Percentiles rank a stretch among this genome's conserved stretches.
Evolutionary conservation across 2,113 vertebrate genomes (phyloP).

Genomic region (Nematolebias whitei): DNA sequence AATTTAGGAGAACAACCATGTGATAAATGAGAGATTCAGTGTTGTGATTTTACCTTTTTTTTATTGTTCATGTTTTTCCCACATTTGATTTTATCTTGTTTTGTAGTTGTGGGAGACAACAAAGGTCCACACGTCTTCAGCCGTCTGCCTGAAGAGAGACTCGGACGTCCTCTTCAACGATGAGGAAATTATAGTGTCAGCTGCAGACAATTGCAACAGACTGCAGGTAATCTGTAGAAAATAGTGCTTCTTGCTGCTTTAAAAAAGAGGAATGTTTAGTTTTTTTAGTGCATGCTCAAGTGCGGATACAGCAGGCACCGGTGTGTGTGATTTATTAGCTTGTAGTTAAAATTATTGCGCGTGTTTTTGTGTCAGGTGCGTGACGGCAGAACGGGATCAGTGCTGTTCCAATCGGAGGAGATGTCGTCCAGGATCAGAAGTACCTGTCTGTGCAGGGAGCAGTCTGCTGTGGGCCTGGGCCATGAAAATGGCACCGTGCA

Average conservation of each 20-base stretch:
- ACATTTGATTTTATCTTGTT: constrained; percentile 1
- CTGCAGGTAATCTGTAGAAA: constrained; percentile 83
- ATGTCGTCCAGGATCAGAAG: constrained; percentile 83
- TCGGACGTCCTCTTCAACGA: constrained; percentile 86
- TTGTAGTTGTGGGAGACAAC: constrained; percentile 91
- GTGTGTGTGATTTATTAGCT: neutral
- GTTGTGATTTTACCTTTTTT: neutral
- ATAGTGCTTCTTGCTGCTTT: neutral
- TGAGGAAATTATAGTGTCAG: constrained; percentile 82
- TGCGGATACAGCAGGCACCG: neutral
- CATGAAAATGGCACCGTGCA: constrained; percentile 84
- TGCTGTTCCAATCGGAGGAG: constrained; percentile 81
- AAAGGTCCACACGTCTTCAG: constrained; percentile 89
- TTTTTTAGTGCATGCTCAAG: neutral
- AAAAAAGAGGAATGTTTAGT: neutral
- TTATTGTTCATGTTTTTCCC: neutral
- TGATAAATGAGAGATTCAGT: no score
- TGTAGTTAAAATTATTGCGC: neutral
- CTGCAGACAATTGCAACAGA: constrained; percentile 86
- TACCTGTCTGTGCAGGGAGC: constrained; percentile 82
- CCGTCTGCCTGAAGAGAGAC: constrained; percentile 87
- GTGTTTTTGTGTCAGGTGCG: constrained; percentile 80
- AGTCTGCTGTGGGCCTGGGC: constrained; percentile 82
- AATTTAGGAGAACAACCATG: no score
- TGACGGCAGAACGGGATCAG: constrained; percentile 79